Base-by-base conservation (phyloP, 2,888 invertebrate genomes). In the Bombylius discolor region DNA sequence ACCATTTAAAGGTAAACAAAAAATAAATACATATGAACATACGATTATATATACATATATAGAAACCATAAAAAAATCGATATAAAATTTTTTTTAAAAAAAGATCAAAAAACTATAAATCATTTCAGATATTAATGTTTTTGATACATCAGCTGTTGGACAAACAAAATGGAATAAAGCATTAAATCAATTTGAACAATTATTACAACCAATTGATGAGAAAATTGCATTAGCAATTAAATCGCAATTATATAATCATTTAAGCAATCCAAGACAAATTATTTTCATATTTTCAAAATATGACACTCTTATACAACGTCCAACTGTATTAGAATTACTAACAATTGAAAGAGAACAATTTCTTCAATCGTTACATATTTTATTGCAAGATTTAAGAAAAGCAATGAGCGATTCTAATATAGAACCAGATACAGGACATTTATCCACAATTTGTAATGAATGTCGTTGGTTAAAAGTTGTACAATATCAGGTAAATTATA, bases 231-330 rank as follows among this genome's bases (percentile, higher is more conserved):
- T 66, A 6, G 71, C 72, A 0, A 55, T 74, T 3, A 74, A 73
- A 56, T 62, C 64, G 0, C 69, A 73, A 54, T 59, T 74, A 13
- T 70, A 73, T 52, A 66, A 68, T 52, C 68, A 74, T 56, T 61
- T 74, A 34, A 70, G 70, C 58, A 74, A 74, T 61, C 70, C 74
- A 0, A 64, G 73, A 0, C 74, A 74, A 59, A 79, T 92, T 62
- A 76, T 94, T 53, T 84, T 89, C 66, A 94, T 96, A 67, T 94
- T 96, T 70, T 86, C 87, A 62, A 82, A 90, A 61, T 97, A 95
- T 73, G 84, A 88, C 60, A 87, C 91, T 31, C 76, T 98, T 12
- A 85, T 97, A 56, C 83, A 84, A 64, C 78, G 96, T 9, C 84
- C 88, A 1, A 77, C 81, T 0, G 80, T 90, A 0, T 80, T 82